These are phyloP conservation scores for Cyrtodaria siliqua DNA, from an alignment of 2,888 invertebrate species.

Conservation along the genomic window DNA sequence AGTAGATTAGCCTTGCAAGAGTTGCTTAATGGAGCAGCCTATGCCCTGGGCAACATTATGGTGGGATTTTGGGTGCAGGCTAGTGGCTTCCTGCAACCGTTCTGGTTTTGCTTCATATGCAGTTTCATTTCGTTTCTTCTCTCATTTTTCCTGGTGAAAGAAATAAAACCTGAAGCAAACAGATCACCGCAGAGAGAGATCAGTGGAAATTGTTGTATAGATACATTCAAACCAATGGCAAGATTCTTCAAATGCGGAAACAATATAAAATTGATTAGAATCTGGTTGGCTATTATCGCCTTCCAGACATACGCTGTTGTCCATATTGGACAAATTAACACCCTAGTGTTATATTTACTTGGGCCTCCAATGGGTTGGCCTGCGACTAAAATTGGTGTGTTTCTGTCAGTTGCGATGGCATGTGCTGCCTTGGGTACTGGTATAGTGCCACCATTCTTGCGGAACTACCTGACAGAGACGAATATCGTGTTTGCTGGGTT, in stretches of 20 bases:
- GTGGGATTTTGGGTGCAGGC: constrained; percentile 82
- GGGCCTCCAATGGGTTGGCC: constrained; percentile 78
- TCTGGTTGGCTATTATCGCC: constrained; percentile 84
- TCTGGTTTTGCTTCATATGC: constrained; percentile 83
- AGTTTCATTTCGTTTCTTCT: constrained; percentile 79
- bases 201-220: constrained; percentile 77
- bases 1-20: constrained; percentile 80
- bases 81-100: constrained; percentile 81
- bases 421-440: constrained; percentile 79
- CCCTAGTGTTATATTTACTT: constrained; percentile 81
- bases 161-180: constrained; percentile 62
- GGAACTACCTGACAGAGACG: constrained; percentile 76
- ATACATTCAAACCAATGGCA: constrained; percentile 78
- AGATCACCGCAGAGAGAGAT: constrained; percentile 39
- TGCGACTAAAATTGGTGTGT: constrained; percentile 79
- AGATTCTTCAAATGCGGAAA: constrained; percentile 78
- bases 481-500: constrained; percentile 82
- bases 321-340: constrained; percentile 84
- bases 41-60: constrained; percentile 81
- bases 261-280: constrained; percentile 77
- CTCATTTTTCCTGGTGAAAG: constrained; percentile 81
- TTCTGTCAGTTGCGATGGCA: constrained; percentile 79
- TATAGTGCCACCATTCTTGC: constrained; percentile 75
- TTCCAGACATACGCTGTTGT: constrained; percentile 84
- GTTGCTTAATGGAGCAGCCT: constrained; percentile 80